A percentile compares a stretch with the other conserved stretches of the same genome.
Evolutionary conservation across 2,113 vertebrate genomes (phyloP).

Genomic region (Noctilio leporinus): DNA sequence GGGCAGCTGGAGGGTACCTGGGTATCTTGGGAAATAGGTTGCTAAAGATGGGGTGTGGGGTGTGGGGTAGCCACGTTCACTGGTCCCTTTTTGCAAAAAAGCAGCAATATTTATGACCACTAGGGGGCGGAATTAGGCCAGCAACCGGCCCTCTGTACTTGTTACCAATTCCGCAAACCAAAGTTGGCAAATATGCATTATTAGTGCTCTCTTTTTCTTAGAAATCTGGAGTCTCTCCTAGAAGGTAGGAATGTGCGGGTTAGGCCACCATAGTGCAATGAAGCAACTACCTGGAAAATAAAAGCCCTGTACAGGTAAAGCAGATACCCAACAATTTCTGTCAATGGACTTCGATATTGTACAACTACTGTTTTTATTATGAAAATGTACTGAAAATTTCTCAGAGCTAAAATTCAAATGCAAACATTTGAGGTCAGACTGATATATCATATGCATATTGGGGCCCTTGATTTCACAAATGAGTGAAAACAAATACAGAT

Average conservation of each 20-base stretch:
- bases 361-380: neutral
- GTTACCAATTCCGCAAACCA: conserved; percentile 36
- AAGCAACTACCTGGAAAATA: neutral
- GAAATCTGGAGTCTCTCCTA: conserved; percentile 21
- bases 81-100: neutral
- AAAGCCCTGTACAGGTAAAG: neutral
- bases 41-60: fast-evolving
- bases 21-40: neutral
- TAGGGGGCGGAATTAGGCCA: conserved; percentile 77
- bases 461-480: neutral
- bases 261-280: neutral
- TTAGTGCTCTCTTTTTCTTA: conserved; percentile 27
- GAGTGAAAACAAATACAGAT: neutral
- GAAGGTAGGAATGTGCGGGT: neutral
- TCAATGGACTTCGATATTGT: neutral
- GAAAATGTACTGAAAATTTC: conserved; percentile 8
- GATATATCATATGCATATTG: neutral
- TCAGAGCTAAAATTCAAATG: conserved; percentile 26
- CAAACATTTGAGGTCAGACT: neutral
- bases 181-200: conserved; percentile 12
- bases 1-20: neutral
- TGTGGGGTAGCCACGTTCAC: fast-evolving
- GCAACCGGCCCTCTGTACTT: conserved; percentile 33
- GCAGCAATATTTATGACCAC: conserved; percentile 34
- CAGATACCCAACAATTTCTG: neutral